A percentile compares a stretch with the other conserved stretches of the same genome.
Evolutionary conservation across 2,797 vertebrate species (phyloP).

Genomic region (Fringilla coelebs): DNA sequence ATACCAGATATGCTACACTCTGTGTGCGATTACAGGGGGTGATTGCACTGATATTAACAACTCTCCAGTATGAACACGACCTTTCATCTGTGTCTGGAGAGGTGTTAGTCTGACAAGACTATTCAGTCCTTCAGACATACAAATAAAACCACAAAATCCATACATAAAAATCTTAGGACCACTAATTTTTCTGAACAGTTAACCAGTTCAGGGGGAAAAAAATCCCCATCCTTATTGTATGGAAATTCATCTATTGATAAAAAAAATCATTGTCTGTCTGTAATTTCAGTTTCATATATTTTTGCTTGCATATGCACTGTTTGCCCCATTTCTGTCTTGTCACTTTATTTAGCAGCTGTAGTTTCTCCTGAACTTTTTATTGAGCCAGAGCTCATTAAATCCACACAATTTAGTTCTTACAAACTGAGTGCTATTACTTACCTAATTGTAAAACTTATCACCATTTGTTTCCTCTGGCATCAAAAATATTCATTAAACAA

Average conservation of each 20-base stretch:
- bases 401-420: not conserved
- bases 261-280: not conserved
- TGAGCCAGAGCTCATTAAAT: not conserved
- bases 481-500: not conserved
- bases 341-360: not conserved
- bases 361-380: not conserved
- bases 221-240: not conserved
- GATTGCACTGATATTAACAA: not conserved
- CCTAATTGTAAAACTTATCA: not conserved
- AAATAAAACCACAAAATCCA: not conserved
- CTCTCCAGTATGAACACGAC: not conserved
- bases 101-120: not conserved
- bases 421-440: not conserved
- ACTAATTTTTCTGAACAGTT: not conserved
- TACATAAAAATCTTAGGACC: not conserved
- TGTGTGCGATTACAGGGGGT: not conserved
- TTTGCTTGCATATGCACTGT: not conserved
- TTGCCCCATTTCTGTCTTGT: not conserved
- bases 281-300: not conserved
- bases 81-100: not conserved
- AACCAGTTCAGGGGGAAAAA: not conserved
- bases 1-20: not conserved
- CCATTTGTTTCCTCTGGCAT: not conserved
- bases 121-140: not conserved
- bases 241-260: not conserved